Conservation (phyloP, 1,140 invertebrate genomes). For the Zaprionus ornatus region DNA sequence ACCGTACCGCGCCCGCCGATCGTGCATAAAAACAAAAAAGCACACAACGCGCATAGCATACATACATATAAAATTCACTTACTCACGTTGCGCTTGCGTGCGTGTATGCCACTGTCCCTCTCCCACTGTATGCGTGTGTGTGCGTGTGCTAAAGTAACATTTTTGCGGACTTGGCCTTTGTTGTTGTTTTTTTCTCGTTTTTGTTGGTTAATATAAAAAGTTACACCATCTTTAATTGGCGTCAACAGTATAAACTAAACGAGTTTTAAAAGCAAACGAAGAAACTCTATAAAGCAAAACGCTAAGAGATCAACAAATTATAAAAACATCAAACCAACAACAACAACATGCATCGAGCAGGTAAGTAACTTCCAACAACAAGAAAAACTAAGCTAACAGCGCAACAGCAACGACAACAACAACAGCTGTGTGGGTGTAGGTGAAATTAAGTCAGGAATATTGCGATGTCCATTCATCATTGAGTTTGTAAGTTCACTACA, state of each 20-base stretch:
- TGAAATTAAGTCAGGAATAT: slow-evolving; percentile 4
- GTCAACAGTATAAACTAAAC: slow-evolving; percentile 7
- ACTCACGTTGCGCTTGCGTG: slow-evolving; percentile 48
- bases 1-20: not conserved
- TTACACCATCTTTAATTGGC: slow-evolving; percentile 18
- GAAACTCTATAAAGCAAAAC: not conserved
- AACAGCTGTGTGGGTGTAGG: not conserved
- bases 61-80: not conserved
- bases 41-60: not conserved
- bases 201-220: slow-evolving; percentile 22
- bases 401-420: slow-evolving; percentile 7
- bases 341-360: slow-evolving; percentile 15
- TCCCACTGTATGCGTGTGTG: slow-evolving; percentile 5
- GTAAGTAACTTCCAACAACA: slow-evolving; percentile 5
- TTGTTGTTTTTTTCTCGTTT: slow-evolving; percentile 7
- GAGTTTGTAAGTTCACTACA: not conserved
- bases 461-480: not conserved
- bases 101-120: slow-evolving; percentile 5
- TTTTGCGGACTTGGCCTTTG: slow-evolving; percentile 28
- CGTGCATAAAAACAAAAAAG: not conserved
- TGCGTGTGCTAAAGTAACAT: slow-evolving; percentile 8
- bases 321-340: not conserved
- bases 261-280: not conserved
- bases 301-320: not conserved
- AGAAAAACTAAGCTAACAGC: not conserved